Percentiles rank a stretch among this genome's conserved stretches.
Conservation (phyloP, 2,797 vertebrate genomes). For the Hydrophis major region DNA sequence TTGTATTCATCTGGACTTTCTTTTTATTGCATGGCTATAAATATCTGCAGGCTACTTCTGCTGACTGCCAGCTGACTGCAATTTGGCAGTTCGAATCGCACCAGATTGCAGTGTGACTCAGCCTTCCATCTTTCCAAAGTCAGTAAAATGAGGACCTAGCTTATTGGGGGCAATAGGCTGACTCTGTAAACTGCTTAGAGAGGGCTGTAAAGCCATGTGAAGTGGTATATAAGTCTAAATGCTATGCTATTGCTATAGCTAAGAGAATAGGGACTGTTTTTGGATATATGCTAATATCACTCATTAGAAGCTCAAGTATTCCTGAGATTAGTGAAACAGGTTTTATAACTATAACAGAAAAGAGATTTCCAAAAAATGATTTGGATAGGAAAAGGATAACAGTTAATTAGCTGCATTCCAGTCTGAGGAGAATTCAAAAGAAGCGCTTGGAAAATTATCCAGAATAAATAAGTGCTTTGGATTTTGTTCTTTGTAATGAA, state of each 20-base stretch:
- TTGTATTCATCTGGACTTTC: not conserved
- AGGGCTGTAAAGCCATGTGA: too few relatives aligned
- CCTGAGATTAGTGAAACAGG: not conserved
- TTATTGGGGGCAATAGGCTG: too few relatives aligned
- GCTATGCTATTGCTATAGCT: not conserved
- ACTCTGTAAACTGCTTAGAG: too few relatives aligned
- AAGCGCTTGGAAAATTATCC: not conserved
- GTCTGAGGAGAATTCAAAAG: not conserved
- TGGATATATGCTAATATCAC: not conserved
- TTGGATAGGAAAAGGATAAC: not conserved
- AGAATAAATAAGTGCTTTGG: not conserved
- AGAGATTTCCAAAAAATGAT: not conserved
- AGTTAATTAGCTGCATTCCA: not conserved
- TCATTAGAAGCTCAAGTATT: not conserved
- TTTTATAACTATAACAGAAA: not conserved
- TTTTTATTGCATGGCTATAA: not conserved
- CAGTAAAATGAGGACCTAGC: too few relatives aligned
- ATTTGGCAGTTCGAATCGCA: too few relatives aligned
- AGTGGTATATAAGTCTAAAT: too few relatives aligned
- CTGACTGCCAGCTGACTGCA: too few relatives aligned
- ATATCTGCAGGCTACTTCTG: not conserved
- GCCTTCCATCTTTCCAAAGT: too few relatives aligned
- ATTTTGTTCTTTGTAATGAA: not conserved
- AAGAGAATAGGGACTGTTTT: not conserved
- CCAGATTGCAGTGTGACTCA: too few relatives aligned